Conservation (phyloP, 2,113 vertebrate genomes). For the Gulo gulo region DNA sequence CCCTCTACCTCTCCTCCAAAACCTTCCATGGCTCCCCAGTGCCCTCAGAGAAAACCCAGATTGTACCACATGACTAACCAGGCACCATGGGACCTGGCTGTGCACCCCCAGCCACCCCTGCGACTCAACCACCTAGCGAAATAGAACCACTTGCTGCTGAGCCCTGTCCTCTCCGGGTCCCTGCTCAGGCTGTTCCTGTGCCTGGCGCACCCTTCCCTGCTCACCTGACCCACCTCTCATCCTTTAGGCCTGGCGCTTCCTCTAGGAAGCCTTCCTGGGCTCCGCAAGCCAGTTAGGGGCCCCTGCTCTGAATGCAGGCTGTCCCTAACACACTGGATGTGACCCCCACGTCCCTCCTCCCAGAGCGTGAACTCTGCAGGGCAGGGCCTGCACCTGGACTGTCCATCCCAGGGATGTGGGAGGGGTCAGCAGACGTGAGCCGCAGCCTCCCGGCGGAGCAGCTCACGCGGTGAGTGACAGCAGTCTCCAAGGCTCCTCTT, state of each 20-base stretch:
- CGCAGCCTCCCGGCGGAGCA: accelerated
- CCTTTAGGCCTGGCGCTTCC: no score
- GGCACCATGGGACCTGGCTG: accelerated
- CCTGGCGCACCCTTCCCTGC: not conserved
- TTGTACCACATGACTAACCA: not conserved
- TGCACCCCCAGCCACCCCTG: not conserved
- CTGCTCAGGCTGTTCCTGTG: no score
- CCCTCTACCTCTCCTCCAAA: not conserved
- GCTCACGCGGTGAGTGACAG: accelerated
- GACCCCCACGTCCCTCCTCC: not conserved
- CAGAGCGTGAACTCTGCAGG: not conserved
- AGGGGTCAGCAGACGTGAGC: not conserved
- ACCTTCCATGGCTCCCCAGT: not conserved
- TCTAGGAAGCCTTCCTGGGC: not conserved
- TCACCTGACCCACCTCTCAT: not conserved
- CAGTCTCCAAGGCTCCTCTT: no score
- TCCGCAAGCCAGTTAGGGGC: not conserved
- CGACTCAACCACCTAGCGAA: not conserved
- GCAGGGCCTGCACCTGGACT: not conserved
- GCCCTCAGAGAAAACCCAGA: not conserved
- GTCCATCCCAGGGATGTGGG: accelerated
- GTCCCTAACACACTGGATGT: not conserved
- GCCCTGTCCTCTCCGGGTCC: not conserved
- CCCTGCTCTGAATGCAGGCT: no score
- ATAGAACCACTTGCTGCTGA: accelerated